Conservation (phyloP, 2,888 invertebrate species). For the Sylvicola cinctus region DNA sequence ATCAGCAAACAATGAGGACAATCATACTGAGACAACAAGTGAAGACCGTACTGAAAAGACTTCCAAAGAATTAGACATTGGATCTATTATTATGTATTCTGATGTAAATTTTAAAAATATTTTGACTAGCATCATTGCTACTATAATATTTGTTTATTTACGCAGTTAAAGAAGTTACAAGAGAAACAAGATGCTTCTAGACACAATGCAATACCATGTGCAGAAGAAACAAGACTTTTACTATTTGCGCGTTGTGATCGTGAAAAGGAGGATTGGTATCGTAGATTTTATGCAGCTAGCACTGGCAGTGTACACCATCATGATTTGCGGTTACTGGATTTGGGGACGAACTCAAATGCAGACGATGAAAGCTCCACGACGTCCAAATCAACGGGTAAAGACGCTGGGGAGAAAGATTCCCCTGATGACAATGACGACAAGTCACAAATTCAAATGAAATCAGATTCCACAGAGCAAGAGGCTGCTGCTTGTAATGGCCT, state of each 20-base stretch:
- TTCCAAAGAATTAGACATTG: conserved; percentile 15
- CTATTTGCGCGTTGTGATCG: conserved; percentile 21
- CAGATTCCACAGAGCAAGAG: too few relatives aligned
- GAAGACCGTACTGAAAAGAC: not conserved
- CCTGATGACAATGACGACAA: not conserved
- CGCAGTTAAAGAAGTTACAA: conserved; percentile 17
- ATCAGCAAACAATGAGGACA: not conserved
- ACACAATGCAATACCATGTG: conserved; percentile 1
- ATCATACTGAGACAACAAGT: not conserved
- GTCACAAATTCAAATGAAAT: too few relatives aligned
- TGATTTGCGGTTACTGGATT: conserved; percentile 18
- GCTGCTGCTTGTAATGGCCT: conserved; percentile 16
- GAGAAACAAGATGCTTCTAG: conserved; percentile 8
- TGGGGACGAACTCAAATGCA: conserved; percentile 16
- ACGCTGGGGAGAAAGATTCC: not conserved
- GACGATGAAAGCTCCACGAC: conserved; percentile 17
- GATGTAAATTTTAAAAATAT: conserved; percentile 13
- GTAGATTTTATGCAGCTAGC: conserved; percentile 20
- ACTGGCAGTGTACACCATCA: conserved; percentile 18
- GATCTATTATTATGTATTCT: conserved; percentile 16
- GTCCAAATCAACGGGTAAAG: conserved; percentile 1
- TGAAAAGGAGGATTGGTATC: conserved; percentile 25
- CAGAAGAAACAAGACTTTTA: conserved; percentile 18
- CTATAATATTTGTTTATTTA: not conserved
- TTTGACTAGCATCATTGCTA: not conserved